These are phyloP conservation scores for Aphidoletes aphidimyza DNA, from an alignment of 2,888 invertebrate species.

Conservation along the genomic window DNA sequence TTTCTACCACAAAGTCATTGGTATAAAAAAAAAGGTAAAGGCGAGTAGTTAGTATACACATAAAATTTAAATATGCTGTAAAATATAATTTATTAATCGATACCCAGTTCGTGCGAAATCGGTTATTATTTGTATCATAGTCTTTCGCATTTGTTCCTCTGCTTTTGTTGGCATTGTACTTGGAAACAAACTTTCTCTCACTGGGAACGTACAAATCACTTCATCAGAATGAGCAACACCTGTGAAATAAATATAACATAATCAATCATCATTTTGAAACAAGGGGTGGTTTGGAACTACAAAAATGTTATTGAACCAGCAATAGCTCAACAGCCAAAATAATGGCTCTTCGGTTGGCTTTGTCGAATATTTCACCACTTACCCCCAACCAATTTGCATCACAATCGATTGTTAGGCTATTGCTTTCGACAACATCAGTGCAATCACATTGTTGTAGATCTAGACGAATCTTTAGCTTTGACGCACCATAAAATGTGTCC, in stretches of 20 bases:
- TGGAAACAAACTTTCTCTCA: conserved; percentile 68
- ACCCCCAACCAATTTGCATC: too few relatives aligned
- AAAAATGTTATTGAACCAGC: too few relatives aligned
- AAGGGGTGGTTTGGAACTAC: too few relatives aligned
- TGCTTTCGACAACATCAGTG: too few relatives aligned
- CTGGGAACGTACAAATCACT: neutral
- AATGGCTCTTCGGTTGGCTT: too few relatives aligned
- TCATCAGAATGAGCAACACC: conserved; percentile 24
- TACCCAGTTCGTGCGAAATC: conserved; percentile 82
- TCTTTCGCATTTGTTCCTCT: conserved; percentile 72
- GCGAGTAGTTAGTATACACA: too few relatives aligned
- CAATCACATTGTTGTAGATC: too few relatives aligned
- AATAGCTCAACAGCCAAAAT: too few relatives aligned
- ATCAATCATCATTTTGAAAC: neutral
- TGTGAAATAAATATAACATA: neutral
- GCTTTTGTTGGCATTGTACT: conserved; percentile 69
- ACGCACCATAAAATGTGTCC: neutral
- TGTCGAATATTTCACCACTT: too few relatives aligned
- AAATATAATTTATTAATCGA: neutral
- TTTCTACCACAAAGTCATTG: conserved; percentile 68
- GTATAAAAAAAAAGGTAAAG: too few relatives aligned
- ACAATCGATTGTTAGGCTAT: neutral
- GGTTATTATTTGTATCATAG: conserved; percentile 75
- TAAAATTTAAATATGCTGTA: too few relatives aligned
- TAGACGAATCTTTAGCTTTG: too few relatives aligned